These are phyloP conservation scores for Sapayoa aenigma DNA, from an alignment of 2,113 vertebrate genomes.

Conservation along the genomic window DNA sequence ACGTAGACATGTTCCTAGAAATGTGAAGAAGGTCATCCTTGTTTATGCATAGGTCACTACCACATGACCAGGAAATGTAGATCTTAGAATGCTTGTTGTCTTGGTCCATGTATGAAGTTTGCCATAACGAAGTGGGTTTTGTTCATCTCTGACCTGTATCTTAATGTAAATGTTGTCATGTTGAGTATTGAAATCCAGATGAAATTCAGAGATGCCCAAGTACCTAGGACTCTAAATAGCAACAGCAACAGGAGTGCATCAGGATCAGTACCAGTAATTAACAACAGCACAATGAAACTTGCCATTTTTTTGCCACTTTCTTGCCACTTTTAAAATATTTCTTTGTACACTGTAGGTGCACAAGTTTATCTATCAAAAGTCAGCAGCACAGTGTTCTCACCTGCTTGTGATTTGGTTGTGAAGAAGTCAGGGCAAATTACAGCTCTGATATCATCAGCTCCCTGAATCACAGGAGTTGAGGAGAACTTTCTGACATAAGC, in stretches of 20 bases:
- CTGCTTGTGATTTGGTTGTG: accelerated
- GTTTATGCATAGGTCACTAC: background rate
- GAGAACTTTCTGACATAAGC: background rate
- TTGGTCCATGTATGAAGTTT: background rate
- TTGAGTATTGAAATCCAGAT: background rate
- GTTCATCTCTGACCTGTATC: background rate
- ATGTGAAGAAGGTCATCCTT: background rate
- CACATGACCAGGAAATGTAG: background rate
- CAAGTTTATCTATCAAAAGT: background rate
- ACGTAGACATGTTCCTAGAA: background rate
- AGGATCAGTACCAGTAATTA: background rate
- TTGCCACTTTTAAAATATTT: background rate
- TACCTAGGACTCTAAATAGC: background rate
- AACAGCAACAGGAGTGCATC: background rate
- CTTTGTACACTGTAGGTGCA: background rate
- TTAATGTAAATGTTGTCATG: background rate
- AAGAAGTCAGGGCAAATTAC: background rate
- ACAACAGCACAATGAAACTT: background rate
- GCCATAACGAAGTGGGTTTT: background rate
- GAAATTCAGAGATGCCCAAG: background rate
- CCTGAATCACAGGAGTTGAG: background rate
- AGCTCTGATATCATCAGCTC: background rate
- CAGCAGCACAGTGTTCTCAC: background rate
- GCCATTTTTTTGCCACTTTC: background rate
- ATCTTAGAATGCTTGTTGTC: accelerated